phyloP scores from a whole-genome alignment of 2,113 vertebrate species.

The Larimichthys polyactis region DNA sequence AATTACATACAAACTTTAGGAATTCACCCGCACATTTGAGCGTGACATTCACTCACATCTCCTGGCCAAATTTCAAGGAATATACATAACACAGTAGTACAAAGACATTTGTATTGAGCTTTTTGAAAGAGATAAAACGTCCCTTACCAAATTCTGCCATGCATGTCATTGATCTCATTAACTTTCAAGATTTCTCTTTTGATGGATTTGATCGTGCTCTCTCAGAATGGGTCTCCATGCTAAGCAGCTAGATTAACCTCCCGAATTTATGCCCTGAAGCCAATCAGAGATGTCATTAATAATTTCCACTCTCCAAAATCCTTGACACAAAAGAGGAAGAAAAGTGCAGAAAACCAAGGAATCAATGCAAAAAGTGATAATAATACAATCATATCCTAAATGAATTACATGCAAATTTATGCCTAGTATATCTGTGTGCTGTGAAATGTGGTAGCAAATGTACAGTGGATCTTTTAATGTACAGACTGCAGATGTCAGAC shows the following conservation, averaged over 20 bases:
- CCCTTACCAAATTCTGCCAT: constrained; percentile 16
- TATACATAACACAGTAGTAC: background rate
- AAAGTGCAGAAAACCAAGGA: background rate
- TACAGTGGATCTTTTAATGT: background rate
- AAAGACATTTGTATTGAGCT: constrained; percentile 7
- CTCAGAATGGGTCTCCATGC: constrained; percentile 34
- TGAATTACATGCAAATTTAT: constrained; percentile 14
- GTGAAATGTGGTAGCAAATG: background rate
- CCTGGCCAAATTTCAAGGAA: background rate
- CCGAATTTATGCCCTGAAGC: constrained; percentile 43
- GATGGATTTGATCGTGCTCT: constrained; percentile 39
- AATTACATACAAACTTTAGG: background rate
- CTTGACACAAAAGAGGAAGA: background rate
- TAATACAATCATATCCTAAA: background rate
- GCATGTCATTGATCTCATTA: constrained; percentile 58
- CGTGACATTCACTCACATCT: background rate
- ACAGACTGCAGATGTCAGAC: constrained; percentile 19
- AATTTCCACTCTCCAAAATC: constrained; percentile 48
- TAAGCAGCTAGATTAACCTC: constrained; percentile 52
- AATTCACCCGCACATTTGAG: background rate
- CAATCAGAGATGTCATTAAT: constrained; percentile 63
- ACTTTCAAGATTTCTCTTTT: constrained; percentile 38
- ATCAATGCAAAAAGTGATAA: constrained; percentile 1
- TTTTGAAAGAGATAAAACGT: constrained; percentile 16
- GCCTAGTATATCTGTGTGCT: background rate